A percentile compares a stretch with the other conserved stretches of the same genome.
Evolutionary conservation across 1,140 invertebrate genomes (phyloP).

Genomic region (Drosophila funebris): DNA sequence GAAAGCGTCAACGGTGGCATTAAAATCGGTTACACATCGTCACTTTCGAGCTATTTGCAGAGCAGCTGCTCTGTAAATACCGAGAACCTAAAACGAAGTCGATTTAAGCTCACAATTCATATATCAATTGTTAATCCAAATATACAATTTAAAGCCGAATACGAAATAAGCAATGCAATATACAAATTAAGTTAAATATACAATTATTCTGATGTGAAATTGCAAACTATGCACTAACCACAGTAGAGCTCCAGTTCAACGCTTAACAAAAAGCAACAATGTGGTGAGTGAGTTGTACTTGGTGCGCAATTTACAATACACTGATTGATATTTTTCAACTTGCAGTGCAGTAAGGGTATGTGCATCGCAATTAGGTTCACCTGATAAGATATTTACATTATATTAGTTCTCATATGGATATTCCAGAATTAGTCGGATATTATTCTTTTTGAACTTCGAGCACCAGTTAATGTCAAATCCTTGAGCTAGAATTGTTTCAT

Average conservation of each 20-base stretch:
- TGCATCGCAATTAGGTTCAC: constrained; percentile 11
- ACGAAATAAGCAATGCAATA: too few relatives aligned
- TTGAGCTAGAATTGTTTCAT: neutral
- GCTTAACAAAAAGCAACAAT: constrained; percentile 13
- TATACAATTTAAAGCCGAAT: too few relatives aligned
- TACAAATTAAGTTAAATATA: neutral
- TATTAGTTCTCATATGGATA: neutral
- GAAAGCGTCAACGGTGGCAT: constrained; percentile 12
- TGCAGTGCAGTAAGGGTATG: constrained; percentile 1
- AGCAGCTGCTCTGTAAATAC: constrained; percentile 28
- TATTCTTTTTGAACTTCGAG: constrained; percentile 16
- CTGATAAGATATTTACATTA: constrained; percentile 27
- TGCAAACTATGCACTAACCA: too few relatives aligned
- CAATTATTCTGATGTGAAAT: neutral
- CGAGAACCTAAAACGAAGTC: constrained; percentile 36
- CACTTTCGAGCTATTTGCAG: constrained; percentile 55
- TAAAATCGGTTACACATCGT: constrained; percentile 65
- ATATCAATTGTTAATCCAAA: too few relatives aligned
- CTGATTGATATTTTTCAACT: constrained; percentile 37
- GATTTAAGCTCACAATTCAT: neutral
- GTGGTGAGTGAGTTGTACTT: neutral
- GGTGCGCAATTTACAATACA: constrained; percentile 6
- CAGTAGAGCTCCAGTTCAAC: constrained; percentile 62
- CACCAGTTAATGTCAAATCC: neutral
- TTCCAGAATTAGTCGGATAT: neutral